These are phyloP conservation scores for Caenorhabditis angaria DNA, from an alignment of 2,888 invertebrate species.

Conservation along the genomic window DNA sequence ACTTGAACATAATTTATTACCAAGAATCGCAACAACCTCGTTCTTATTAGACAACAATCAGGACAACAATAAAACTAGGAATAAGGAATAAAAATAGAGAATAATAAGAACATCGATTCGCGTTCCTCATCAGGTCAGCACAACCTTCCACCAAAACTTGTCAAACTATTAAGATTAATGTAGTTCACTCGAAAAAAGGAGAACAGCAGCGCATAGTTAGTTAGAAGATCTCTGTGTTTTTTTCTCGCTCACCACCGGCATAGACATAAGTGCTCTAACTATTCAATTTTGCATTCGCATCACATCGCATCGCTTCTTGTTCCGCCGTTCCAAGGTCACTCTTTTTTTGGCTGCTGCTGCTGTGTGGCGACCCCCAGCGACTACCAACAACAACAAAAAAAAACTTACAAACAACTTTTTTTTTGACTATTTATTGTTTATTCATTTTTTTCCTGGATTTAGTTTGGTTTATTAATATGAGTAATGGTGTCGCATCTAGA, in stretches of 20 bases:
- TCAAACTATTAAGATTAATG: slow-evolving; percentile 8
- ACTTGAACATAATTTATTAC: no score
- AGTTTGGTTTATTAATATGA: not conserved
- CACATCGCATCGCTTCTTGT: slow-evolving; percentile 25
- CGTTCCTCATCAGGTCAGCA: slow-evolving; percentile 2
- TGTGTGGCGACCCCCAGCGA: slow-evolving; percentile 36
- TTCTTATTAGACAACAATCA: slow-evolving; percentile 7
- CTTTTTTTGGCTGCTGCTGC: slow-evolving; percentile 15
- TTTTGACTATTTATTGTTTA: not conserved
- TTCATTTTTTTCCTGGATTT: slow-evolving; percentile 6
- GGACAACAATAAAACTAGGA: slow-evolving; percentile 2
- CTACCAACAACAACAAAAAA: slow-evolving; percentile 2
- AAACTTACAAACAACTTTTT: slow-evolving; percentile 15
- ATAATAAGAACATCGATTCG: slow-evolving; percentile 8
- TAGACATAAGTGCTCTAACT: slow-evolving; percentile 33
- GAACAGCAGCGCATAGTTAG: not conserved
- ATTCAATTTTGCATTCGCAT: no score
- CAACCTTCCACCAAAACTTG: slow-evolving; percentile 4
- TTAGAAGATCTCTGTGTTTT: not conserved
- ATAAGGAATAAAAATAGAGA: not conserved
- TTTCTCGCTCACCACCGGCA: not conserved
- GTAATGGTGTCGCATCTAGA: slow-evolving; percentile 22
- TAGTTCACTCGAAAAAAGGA: slow-evolving; percentile 6
- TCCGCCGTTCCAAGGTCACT: slow-evolving; percentile 43
- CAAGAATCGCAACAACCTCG: slow-evolving; percentile 3